phyloP scores from a whole-genome alignment of 2,113 vertebrate species.

The Tauraco erythrolophus region DNA sequence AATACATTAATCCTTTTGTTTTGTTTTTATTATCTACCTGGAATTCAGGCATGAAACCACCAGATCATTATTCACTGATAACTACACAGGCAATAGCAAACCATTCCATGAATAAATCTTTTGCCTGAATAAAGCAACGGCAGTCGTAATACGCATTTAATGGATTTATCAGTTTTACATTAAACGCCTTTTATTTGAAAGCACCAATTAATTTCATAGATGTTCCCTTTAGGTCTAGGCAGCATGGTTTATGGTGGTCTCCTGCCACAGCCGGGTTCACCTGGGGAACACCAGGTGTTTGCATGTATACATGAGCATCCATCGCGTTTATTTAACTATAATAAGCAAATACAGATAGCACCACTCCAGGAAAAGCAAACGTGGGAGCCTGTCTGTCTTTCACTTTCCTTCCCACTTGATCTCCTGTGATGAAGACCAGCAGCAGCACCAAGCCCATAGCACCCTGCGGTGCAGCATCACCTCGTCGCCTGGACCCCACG shows the following conservation, averaged over 20 bases:
- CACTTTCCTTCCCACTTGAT: not conserved
- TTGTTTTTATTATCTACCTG: conserved; percentile 62
- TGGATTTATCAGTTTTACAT: conserved; percentile 69
- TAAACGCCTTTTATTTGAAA: conserved; percentile 63
- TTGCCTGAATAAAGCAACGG: conserved; percentile 19
- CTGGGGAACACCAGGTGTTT: accelerated
- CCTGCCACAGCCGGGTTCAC: not conserved
- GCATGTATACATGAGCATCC: not conserved
- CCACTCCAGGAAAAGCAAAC: not conserved
- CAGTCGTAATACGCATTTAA: conserved; percentile 13
- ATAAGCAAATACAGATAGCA: not conserved
- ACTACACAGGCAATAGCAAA: conserved; percentile 47
- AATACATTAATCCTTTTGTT: conserved; percentile 20
- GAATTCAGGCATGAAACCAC: conserved; percentile 41
- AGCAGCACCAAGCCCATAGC: not conserved
- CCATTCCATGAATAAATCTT: conserved; percentile 42
- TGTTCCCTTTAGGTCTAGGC: not conserved
- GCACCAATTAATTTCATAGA: conserved; percentile 57
- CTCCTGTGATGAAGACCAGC: not conserved
- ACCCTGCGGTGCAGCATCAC: not conserved
- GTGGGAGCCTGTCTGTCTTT: not conserved
- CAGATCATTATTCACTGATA: conserved; percentile 63
- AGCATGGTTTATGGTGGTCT: not conserved
- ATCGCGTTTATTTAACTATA: not conserved
- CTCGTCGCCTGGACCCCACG: not conserved